Evolutionary conservation across 2,888 invertebrate genomes (phyloP).

Genomic region (Nomada goodeniana): DNA sequence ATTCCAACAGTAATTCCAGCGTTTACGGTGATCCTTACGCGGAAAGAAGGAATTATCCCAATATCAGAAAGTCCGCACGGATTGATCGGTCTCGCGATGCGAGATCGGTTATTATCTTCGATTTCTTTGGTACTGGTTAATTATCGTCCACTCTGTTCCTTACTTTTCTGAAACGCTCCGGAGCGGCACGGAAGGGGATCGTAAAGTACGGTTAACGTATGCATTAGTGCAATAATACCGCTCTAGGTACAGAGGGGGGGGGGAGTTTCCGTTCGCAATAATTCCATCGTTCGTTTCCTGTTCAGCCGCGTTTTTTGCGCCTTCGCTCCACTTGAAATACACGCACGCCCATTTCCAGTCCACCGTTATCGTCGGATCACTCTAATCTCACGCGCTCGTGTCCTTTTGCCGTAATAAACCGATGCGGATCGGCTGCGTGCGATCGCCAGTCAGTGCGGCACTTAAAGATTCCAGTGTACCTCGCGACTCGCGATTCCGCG

Average conservation of each 20-base stretch:
- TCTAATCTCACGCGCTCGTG: conserved; percentile 37
- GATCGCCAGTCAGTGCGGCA: conserved; percentile 12
- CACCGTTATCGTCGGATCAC: conserved; percentile 52
- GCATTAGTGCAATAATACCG: conserved; percentile 1
- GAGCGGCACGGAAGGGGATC: not conserved
- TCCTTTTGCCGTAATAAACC: conserved; percentile 34
- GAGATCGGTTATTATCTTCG: no score
- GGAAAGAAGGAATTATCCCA: not conserved
- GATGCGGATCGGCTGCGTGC: conserved; percentile 12
- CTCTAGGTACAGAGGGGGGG: not conserved
- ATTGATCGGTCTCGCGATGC: not conserved
- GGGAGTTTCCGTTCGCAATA: conserved; percentile 33
- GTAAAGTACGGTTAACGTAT: not conserved
- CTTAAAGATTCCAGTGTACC: conserved; percentile 26
- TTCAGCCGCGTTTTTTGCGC: conserved; percentile 24
- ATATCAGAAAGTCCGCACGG: not conserved
- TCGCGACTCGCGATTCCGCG: not conserved
- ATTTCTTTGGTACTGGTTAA: not conserved
- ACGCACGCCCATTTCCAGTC: conserved; percentile 13
- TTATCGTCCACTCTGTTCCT: not conserved
- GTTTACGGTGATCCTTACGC: not conserved
- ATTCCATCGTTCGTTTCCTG: conserved; percentile 31
- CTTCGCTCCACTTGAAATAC: conserved; percentile 19
- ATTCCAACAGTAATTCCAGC: conserved; percentile 16
- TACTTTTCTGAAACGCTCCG: not conserved